Evolutionary conservation across 2,888 invertebrate genomes (phyloP).

Genomic region (Stegophylla sp.): DNA sequence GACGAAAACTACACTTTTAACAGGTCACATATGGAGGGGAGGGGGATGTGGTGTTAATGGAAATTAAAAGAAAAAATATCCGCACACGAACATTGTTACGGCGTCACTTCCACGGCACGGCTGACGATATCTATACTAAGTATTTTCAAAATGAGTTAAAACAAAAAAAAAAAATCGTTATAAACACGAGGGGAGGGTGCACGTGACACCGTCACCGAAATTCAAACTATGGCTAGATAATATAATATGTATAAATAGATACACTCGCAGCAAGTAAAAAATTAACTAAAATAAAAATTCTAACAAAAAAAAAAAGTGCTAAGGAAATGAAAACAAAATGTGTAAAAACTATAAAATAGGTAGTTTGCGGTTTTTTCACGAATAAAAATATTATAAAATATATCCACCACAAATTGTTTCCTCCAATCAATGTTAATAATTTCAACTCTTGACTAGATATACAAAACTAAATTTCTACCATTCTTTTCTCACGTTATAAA

Average conservation of each 20-base stretch:
- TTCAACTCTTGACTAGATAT: conserved; percentile 45
- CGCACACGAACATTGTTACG: background rate
- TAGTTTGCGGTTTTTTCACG: too few relatives aligned
- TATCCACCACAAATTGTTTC: conserved; percentile 2
- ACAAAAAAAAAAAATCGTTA: too few relatives aligned
- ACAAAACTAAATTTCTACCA: conserved; percentile 22
- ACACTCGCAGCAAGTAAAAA: conserved; percentile 13
- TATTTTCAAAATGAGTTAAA: background rate
- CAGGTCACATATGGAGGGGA: too few relatives aligned
- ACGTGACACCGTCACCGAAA: conserved; percentile 42
- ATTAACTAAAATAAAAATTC: conserved; percentile 40
- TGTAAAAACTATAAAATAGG: conserved; percentile 48
- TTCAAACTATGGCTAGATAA: conserved; percentile 42
- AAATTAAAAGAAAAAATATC: background rate
- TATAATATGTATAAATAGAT: background rate
- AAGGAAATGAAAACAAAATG: conserved; percentile 39
- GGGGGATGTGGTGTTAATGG: too few relatives aligned
- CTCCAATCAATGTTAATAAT: background rate
- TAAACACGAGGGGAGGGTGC: background rate
- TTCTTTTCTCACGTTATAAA: background rate
- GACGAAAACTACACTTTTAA: too few relatives aligned
- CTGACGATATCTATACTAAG: too few relatives aligned
- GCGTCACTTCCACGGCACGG: background rate
- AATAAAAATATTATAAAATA: too few relatives aligned
- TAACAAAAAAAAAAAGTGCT: conserved; percentile 55